Conservation (phyloP, 2,888 invertebrate species). For the Hesperia comma region DNA sequence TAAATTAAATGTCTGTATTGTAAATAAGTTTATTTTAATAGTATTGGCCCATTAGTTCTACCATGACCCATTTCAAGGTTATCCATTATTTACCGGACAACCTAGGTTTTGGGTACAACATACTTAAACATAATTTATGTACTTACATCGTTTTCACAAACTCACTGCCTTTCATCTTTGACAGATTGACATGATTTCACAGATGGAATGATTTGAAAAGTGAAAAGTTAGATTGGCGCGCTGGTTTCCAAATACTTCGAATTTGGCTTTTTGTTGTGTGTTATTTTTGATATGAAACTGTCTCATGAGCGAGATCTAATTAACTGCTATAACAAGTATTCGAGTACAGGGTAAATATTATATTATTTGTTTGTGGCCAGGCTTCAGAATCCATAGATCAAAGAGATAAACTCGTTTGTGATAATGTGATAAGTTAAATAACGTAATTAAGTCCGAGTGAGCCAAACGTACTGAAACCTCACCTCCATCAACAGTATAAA, state of each 20-base stretch:
- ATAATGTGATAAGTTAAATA: conserved; percentile 30
- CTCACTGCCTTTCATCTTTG: no score
- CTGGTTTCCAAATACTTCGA: no score
- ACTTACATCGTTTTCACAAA: no score
- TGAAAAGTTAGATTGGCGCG: no score
- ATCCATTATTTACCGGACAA: no score
- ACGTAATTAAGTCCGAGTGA: conserved; percentile 29
- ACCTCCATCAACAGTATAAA: conserved; percentile 33
- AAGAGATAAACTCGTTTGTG: not conserved
- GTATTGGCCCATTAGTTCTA: no score
- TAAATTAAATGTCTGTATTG: conserved; percentile 9
- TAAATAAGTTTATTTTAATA: conserved; percentile 2
- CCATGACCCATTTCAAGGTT: no score
- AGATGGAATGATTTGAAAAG: no score
- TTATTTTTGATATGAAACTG: not conserved
- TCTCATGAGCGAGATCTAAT: not conserved
- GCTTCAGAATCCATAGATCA: not conserved
- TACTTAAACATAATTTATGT: no score
- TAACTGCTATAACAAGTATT: not conserved
- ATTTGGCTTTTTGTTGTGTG: no score
- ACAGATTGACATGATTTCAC: no score
- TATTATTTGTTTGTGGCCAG: not conserved
- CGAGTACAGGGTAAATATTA: not conserved
- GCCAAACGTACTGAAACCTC: conserved; percentile 9
- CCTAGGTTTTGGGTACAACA: no score